phyloP scores from a whole-genome alignment of 1,140 invertebrate species.

The Musca domestica region DNA sequence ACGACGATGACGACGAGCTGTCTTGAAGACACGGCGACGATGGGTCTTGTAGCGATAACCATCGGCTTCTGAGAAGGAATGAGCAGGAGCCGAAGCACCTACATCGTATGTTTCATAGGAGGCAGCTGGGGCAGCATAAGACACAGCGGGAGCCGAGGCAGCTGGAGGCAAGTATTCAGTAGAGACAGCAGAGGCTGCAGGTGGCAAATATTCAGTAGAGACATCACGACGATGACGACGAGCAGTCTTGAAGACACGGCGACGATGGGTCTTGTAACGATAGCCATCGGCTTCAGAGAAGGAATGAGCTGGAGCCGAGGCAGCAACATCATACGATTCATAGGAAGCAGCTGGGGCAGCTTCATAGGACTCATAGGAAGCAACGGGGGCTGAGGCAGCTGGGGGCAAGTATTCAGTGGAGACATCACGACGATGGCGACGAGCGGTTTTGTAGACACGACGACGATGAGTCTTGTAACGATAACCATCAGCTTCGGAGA shows the following conservation, averaged over 20 bases:
- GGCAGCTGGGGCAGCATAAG: conserved; percentile 1
- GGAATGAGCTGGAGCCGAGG: conserved; percentile 18
- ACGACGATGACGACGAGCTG: conserved; percentile 35
- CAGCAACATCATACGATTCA: conserved; percentile 27
- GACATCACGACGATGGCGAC: conserved; percentile 25
- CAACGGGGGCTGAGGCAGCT: conserved; percentile 17
- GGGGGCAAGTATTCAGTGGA: conserved; percentile 36
- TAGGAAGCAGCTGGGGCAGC: conserved; percentile 30
- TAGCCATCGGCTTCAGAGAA: conserved; percentile 26
- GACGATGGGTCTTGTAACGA: conserved; percentile 21
- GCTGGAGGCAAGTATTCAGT: conserved; percentile 17
- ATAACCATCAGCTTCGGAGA: conserved; percentile 30
- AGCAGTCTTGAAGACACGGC: not conserved
- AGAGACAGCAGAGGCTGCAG: conserved; percentile 13
- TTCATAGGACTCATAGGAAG: too few relatives aligned
- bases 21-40: conserved; percentile 25
- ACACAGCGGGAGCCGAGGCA: conserved; percentile 9
- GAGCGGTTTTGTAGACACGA: conserved; percentile 24
- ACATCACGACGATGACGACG: not conserved
- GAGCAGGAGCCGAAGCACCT: conserved; percentile 23
- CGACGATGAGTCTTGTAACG: conserved; percentile 31
- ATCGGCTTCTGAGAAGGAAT: conserved; percentile 27
- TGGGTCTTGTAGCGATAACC: conserved; percentile 33
- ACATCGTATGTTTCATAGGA: conserved; percentile 2
- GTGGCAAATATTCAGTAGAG: conserved; percentile 28